A percentile compares a stretch with the other conserved stretches of the same genome.
These are phyloP conservation scores for Ceratina japonica DNA, from an alignment of 1,140 invertebrate species.

Conservation along the genomic window DNA sequence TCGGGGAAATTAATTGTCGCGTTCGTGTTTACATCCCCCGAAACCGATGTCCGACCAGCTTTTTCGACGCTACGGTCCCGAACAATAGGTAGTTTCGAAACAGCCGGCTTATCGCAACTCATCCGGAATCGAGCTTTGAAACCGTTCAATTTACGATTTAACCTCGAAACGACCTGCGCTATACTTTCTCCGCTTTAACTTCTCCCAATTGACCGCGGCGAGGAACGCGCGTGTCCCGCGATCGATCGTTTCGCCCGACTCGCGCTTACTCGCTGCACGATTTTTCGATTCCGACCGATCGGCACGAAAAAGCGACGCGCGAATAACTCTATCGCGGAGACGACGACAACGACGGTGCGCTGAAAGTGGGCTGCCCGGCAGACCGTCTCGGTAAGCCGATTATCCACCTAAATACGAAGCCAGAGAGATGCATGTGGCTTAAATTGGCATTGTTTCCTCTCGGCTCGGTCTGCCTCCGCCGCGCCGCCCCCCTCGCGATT, in stretches of 20 bases:
- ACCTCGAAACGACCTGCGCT: not conserved
- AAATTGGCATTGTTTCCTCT: constrained; percentile 73
- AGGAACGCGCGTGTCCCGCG: too few relatives aligned
- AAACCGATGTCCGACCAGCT: not conserved
- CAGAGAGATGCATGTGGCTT: constrained; percentile 76
- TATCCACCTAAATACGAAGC: constrained; percentile 79
- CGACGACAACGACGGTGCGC: constrained; percentile 47
- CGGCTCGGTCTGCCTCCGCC: constrained; percentile 34
- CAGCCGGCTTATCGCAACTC: not conserved
- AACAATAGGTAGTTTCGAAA: not conserved
- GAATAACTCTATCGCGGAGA: constrained; percentile 57
- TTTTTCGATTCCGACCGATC: too few relatives aligned
- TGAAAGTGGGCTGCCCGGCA: constrained; percentile 71
- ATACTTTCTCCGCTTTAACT: not conserved
- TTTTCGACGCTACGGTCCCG: not conserved
- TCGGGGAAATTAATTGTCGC: constrained; percentile 46
- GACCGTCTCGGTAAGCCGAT: constrained; percentile 76
- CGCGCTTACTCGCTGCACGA: not conserved
- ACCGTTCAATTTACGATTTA: constrained; percentile 19
- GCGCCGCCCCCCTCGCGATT: not conserved
- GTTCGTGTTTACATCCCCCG: constrained; percentile 8
- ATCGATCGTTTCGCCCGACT: not conserved
- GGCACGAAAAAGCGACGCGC: constrained; percentile 20
- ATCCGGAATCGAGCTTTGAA: constrained; percentile 17
- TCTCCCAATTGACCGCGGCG: not conserved